phyloP scores from a whole-genome alignment of 2,113 vertebrate species.

The Neoarius graeffei region DNA sequence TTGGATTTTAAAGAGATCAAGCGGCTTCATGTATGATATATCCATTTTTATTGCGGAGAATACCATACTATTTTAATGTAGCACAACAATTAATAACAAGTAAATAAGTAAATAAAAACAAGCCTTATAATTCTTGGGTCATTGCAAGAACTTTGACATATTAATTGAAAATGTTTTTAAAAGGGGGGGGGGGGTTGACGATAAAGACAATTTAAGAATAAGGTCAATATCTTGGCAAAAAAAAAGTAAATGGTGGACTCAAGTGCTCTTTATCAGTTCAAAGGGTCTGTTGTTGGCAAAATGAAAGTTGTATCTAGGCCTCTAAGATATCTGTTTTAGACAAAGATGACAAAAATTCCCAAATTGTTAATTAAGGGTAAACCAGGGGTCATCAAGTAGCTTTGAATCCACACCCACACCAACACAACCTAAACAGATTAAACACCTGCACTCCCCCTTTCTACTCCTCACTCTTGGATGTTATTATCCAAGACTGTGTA shows the following conservation, averaged over 20 bases:
- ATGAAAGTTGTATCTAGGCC: neutral
- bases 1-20: conserved; percentile 32
- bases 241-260: neutral
- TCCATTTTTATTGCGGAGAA: neutral
- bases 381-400: neutral
- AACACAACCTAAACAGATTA: neutral
- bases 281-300: neutral
- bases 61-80: neutral
- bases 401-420: neutral
- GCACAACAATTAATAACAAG: conserved; percentile 60
- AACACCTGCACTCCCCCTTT: neutral
- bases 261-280: neutral
- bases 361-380: neutral
- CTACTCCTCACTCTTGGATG: too few relatives aligned
- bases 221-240: neutral
- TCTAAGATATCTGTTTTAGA: neutral
- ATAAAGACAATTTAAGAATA: neutral
- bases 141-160: conserved; percentile 49
- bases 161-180: neutral
- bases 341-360: neutral
- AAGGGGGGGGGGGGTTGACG: neutral
- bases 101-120: conserved; percentile 67
- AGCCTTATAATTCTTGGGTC: conserved; percentile 67
- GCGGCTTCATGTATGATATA: neutral
- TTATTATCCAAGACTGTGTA: too few relatives aligned